Evolutionary conservation across 2,113 vertebrate species (phyloP).

Genomic region (Regulus satrapa): DNA sequence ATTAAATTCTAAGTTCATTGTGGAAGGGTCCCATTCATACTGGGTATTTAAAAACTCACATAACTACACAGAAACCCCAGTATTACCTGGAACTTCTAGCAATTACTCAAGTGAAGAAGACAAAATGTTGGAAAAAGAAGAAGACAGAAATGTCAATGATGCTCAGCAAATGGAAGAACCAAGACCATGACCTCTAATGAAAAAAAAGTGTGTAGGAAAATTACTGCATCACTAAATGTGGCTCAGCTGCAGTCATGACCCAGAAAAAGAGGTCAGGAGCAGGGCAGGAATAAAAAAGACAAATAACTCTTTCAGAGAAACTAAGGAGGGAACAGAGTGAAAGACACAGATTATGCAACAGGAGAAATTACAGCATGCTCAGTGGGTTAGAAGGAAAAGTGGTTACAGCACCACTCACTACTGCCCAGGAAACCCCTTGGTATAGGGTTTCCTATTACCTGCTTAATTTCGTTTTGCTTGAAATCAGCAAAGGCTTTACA

Average conservation of each 20-base stretch:
- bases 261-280: neutral
- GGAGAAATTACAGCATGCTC: neutral
- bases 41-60: neutral
- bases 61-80: neutral
- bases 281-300: neutral
- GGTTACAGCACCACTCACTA: neutral
- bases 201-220: neutral
- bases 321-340: neutral
- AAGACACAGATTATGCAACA: neutral
- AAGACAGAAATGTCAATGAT: neutral
- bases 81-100: neutral
- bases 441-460: neutral
- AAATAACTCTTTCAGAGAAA: neutral
- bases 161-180: neutral
- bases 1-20: neutral
- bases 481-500: neutral
- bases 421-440: neutral
- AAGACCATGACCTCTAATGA: neutral
- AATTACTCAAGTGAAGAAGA: neutral
- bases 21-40: neutral
- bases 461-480: neutral
- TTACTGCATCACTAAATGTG: neutral
- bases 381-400: neutral
- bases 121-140: neutral
- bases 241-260: neutral